Percentiles rank a stretch among this genome's conserved stretches.
These are phyloP conservation scores for Agrypnus murinus DNA, from an alignment of 2,888 invertebrate genomes.

Conservation along the genomic window DNA sequence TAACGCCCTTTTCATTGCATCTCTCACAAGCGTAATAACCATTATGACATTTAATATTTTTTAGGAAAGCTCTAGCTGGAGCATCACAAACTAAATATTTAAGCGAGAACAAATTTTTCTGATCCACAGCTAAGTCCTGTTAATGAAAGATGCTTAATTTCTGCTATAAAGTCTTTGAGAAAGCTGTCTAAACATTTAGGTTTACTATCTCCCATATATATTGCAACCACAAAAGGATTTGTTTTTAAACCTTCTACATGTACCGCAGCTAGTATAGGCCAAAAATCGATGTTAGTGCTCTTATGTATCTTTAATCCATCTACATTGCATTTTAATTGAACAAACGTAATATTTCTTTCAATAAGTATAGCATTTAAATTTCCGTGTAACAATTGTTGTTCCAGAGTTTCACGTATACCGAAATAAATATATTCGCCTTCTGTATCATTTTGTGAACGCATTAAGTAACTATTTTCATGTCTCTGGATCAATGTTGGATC, in stretches of 20 bases:
- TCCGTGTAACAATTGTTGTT: too few species aligned
- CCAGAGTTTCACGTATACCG: too few species aligned
- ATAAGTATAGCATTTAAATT: too few species aligned
- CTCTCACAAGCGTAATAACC: slow-evolving; percentile 40
- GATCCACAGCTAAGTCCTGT: neutral
- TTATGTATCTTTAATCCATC: slow-evolving; percentile 1
- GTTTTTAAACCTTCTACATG: neutral
- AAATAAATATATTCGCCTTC: too few species aligned
- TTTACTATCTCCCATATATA: too few species aligned
- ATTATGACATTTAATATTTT: slow-evolving; percentile 44
- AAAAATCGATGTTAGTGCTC: neutral
- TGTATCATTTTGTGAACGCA: too few species aligned
- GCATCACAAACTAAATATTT: slow-evolving; percentile 17
- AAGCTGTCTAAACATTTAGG: too few species aligned
- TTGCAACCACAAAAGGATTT: neutral
- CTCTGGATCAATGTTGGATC: too few species aligned
- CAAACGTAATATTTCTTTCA: too few species aligned
- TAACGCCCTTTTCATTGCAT: slow-evolving; percentile 32
- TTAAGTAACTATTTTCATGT: too few species aligned
- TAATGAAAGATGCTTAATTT: neutral
- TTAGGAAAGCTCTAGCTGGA: slow-evolving; percentile 40
- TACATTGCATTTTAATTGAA: too few species aligned
- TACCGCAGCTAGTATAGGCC: neutral
- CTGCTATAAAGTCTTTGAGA: neutral
- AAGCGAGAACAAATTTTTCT: neutral